Conservation (phyloP, 2,113 vertebrate species). For the Grus americana region DNA sequence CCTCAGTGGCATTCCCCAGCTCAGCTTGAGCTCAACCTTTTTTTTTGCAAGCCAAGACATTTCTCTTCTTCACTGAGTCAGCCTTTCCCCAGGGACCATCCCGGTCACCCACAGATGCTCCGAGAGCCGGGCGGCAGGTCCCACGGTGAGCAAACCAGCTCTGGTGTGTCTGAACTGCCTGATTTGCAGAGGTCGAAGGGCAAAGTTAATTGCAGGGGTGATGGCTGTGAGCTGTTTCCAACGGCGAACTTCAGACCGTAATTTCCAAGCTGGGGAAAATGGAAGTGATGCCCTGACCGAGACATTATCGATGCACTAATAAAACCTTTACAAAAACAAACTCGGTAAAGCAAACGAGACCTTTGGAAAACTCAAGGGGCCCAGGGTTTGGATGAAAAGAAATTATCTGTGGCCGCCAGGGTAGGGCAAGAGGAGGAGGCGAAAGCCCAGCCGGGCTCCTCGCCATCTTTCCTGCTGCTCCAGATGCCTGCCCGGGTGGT, state of each 20-base stretch:
- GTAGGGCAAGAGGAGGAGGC: neutral
- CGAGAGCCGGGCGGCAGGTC: neutral
- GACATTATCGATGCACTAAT: neutral
- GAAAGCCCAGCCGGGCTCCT: neutral
- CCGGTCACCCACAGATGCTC: neutral
- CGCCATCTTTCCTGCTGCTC: neutral
- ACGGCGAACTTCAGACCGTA: neutral
- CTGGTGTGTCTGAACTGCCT: neutral
- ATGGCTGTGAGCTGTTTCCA: neutral
- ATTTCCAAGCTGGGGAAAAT: neutral
- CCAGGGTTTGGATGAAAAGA: neutral
- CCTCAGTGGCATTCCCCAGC: neutral
- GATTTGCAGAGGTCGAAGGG: neutral
- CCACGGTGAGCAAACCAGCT: fast-evolving
- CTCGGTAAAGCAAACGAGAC: neutral
- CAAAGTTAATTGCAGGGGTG: neutral
- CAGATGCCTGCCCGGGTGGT: fast-evolving
- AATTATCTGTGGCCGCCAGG: neutral
- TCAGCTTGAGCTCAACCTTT: neutral
- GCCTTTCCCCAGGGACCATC: neutral
- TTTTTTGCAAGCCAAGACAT: neutral
- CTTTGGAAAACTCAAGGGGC: neutral
- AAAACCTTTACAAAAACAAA: neutral
- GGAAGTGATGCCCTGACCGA: neutral
- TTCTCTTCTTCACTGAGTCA: neutral